Base-by-base conservation (phyloP, 2,113 vertebrate species). In the Galemys pyrenaicus region DNA sequence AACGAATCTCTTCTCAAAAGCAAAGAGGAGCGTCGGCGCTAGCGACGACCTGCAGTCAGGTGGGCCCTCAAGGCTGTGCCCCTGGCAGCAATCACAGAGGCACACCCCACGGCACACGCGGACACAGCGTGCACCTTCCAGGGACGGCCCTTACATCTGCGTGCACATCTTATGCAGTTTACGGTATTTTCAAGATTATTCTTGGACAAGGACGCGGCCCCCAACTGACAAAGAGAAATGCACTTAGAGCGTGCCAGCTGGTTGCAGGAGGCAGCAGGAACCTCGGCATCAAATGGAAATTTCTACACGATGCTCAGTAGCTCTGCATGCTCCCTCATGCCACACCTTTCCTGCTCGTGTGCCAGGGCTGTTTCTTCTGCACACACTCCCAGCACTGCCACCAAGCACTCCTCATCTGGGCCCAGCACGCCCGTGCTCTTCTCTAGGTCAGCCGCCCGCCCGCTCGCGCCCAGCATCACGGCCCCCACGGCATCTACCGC, bases 401-500 rank as follows among this genome's bases (percentile, higher is more conserved):
- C 28, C 39, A 2, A 62, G 24, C 28, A 24, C 58, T 62, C 58
- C 28, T 10, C 58, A 5, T 24, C 6, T 19, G 41, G 15, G 30
- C 32, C 51, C 3, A 32, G 12, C 26, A 35, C 4, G 26, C n/a
- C 12, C 39, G 9, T 37, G 15, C 24, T 24, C 39, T 30, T 30
- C 26, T 35, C 37, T 46, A 51, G 44, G 65, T n/a, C 86, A 37
- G 32, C 19, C 56, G 28, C 60, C 5, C 24, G 35, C 39, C 65
- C 39, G 4, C 1, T 32, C 11, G 11, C 39, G 56, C 64, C 26
- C 0, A 26, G 73, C 62, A 62, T 77, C 28, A 19, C 0, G 15
- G 0, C 24, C 35, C 30, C 13, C 17, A 4, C 28, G 26, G 7
- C 10, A 20, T 3, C 19, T 17, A 9, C 2, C 0, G 26, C 35